A percentile compares a stretch with the other conserved stretches of the same genome.
phyloP scores from a whole-genome alignment of 1,140 invertebrate genomes.

The Drosophila neocordata region DNA sequence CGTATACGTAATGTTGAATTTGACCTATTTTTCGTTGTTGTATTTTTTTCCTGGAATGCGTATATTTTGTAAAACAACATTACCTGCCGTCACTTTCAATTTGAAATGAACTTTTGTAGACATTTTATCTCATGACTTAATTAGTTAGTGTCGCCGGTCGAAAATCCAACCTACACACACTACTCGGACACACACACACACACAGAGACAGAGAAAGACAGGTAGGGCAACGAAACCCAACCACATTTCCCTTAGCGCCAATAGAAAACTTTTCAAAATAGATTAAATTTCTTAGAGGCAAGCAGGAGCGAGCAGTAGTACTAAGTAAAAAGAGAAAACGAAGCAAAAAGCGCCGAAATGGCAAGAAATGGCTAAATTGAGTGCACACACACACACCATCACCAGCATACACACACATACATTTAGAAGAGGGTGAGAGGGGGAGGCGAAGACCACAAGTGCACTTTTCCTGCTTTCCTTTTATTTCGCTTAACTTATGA shows the following conservation, averaged over 20 bases:
- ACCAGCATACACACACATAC: background rate
- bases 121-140: slow-evolving; percentile 52
- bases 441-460: slow-evolving; percentile 40
- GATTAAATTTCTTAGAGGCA: slow-evolving; percentile 55
- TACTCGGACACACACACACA: background rate
- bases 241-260: slow-evolving; percentile 45
- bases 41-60: background rate
- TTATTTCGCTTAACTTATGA: slow-evolving; percentile 17
- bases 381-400: slow-evolving; percentile 53
- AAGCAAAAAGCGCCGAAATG: slow-evolving; percentile 44
- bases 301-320: slow-evolving; percentile 2
- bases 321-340: slow-evolving; percentile 15
- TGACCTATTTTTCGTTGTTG: background rate
- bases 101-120: slow-evolving; percentile 31
- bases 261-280: slow-evolving; percentile 59
- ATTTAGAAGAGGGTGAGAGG: background rate
- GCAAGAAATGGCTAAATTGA: slow-evolving; percentile 68
- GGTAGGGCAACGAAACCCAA: slow-evolving; percentile 20
- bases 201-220: slow-evolving; percentile 13
- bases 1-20: background rate
- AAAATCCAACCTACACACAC: slow-evolving; percentile 8
- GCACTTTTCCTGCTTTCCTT: slow-evolving; percentile 51
- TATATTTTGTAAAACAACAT: slow-evolving; percentile 17
- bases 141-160: slow-evolving; percentile 42
- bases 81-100: slow-evolving; percentile 28